A percentile compares a stretch with the other conserved stretches of the same genome.
Conservation (phyloP, 2,113 vertebrate genomes). For the Pao palembangensis region DNA sequence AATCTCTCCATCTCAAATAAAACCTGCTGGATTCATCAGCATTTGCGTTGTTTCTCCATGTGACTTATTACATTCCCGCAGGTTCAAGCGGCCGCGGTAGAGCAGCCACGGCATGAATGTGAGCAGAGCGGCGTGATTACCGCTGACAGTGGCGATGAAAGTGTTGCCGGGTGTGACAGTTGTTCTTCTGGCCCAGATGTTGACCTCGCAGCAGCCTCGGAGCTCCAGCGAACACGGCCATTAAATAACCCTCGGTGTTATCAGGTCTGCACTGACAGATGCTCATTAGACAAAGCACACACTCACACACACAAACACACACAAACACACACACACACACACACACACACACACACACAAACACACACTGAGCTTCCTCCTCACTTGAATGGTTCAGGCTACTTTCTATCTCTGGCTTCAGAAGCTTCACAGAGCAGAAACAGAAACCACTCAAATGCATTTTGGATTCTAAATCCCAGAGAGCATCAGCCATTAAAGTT, state of each 20-base stretch:
- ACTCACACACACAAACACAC: constrained; percentile 2
- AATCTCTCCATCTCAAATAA: too few relatives aligned
- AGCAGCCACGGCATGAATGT: too few relatives aligned
- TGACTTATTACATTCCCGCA: too few relatives aligned
- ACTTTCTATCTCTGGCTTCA: constrained; percentile 16
- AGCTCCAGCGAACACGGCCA: constrained; percentile 44
- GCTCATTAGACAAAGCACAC: constrained; percentile 69
- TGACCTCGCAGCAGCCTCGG: constrained; percentile 58
- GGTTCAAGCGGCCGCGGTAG: too few relatives aligned
- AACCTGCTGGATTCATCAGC: too few relatives aligned
- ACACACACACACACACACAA: neutral
- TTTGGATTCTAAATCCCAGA: constrained; percentile 1
- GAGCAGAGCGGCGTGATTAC: too few relatives aligned
- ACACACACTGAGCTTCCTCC: constrained; percentile 21
- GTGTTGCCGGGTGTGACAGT: constrained; percentile 48
- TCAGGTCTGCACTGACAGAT: constrained; percentile 65
- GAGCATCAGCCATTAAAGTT: constrained; percentile 3
- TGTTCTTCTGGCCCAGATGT: constrained; percentile 63
- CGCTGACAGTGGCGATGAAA: constrained; percentile 6
- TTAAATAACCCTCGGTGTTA: constrained; percentile 59
- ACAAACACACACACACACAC: constrained; percentile 1
- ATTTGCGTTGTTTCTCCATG: too few relatives aligned
- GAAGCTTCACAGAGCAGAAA: constrained; percentile 5
- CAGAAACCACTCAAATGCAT: neutral
- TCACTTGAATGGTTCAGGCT: constrained; percentile 22